A percentile compares a stretch with the other conserved stretches of the same genome.
These are phyloP conservation scores for Pammene fasciana DNA, from an alignment of 2,888 invertebrate genomes.

Conservation along the genomic window DNA sequence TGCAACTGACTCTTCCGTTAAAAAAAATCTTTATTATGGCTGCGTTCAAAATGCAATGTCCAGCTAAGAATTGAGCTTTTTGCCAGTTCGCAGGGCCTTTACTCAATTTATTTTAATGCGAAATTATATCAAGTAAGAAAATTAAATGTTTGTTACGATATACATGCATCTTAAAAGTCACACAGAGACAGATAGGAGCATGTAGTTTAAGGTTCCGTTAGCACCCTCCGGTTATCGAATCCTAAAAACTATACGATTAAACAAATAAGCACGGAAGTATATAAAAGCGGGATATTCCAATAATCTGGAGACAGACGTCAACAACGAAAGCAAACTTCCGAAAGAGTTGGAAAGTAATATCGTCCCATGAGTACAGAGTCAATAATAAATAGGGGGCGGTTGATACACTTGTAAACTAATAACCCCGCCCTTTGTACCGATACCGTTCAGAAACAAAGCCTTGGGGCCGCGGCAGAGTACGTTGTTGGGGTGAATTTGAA, in stretches of 20 bases:
- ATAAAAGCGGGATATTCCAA: slow-evolving; percentile 70
- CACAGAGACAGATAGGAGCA: too few relatives aligned
- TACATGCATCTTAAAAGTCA: too few relatives aligned
- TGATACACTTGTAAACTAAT: slow-evolving; percentile 84
- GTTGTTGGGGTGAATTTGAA: not conserved
- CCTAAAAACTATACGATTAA: slow-evolving; percentile 50
- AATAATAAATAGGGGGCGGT: slow-evolving; percentile 79
- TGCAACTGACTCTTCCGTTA: too few relatives aligned
- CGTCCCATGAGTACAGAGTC: slow-evolving; percentile 67
- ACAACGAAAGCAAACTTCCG: slow-evolving; percentile 80
- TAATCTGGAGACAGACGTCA: slow-evolving; percentile 79
- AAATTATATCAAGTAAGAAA: too few relatives aligned
- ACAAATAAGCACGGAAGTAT: slow-evolving; percentile 64
- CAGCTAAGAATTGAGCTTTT: too few relatives aligned
- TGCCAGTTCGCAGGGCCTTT: too few relatives aligned
- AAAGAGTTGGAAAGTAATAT: slow-evolving; percentile 82
- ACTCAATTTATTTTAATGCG: too few relatives aligned
- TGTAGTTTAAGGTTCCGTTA: too few relatives aligned
- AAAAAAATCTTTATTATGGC: too few relatives aligned
- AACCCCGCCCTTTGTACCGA: slow-evolving; percentile 61
- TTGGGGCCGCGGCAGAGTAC: not conserved
- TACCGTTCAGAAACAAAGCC: not conserved
- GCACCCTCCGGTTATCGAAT: not conserved
- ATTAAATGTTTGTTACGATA: too few relatives aligned
- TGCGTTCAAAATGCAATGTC: too few relatives aligned